Evolutionary conservation across 2,797 vertebrate species (phyloP).

Genomic region (Rhabdomys pumilio): DNA sequence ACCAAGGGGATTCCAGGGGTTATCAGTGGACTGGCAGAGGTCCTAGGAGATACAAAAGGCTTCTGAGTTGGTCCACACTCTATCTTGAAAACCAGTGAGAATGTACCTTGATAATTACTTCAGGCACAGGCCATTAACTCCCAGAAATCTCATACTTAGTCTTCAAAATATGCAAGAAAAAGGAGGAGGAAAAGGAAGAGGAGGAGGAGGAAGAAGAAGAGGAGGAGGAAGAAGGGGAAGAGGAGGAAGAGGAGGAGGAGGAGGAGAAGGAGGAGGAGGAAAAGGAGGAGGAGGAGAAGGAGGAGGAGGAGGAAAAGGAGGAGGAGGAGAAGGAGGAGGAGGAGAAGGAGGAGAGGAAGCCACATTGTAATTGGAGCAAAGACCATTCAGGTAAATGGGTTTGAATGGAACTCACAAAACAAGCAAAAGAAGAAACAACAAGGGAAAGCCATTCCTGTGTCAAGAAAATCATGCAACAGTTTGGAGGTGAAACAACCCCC

Average conservation of each 20-base stretch:
- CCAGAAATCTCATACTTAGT: background rate
- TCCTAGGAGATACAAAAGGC: background rate
- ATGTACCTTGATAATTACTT: background rate
- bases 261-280: background rate
- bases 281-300: too few relatives aligned
- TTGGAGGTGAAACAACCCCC: background rate
- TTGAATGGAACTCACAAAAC: background rate
- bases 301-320: too few relatives aligned
- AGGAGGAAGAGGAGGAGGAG: too few relatives aligned
- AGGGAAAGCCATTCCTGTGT: background rate
- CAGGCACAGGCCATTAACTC: background rate
- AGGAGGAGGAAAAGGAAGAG: background rate
- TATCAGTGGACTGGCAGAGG: background rate
- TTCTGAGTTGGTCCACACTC: background rate
- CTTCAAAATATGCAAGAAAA: background rate
- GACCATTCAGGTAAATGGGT: background rate
- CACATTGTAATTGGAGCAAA: constrained; percentile 24
- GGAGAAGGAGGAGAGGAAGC: background rate
- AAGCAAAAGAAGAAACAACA: background rate
- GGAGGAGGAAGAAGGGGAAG: too few relatives aligned
- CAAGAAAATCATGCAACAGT: background rate
- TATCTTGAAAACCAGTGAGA: background rate
- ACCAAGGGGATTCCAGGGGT: background rate
- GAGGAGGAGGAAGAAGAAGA: background rate
- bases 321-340: background rate